These are phyloP conservation scores for Cenopis cana DNA, from an alignment of 2,888 invertebrate genomes.

Conservation along the genomic window DNA sequence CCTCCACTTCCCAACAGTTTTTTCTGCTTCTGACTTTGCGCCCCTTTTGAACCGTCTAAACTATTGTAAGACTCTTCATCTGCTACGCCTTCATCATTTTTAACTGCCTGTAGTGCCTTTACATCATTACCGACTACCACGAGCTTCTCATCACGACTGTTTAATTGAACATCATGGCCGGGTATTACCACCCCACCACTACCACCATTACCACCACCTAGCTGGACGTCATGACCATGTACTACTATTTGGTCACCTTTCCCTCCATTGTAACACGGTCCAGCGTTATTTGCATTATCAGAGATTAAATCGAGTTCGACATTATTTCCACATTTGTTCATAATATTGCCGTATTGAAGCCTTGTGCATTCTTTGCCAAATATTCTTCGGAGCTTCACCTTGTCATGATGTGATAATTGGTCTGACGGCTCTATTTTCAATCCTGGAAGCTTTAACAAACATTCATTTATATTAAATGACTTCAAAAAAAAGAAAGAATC, in stretches of 20 bases:
- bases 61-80: no score
- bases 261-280: no score
- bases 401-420: conserved; percentile 11
- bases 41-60: no score
- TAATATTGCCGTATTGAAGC: not conserved
- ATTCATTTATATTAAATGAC: not conserved
- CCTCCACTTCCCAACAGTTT: no score
- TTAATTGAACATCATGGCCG: not conserved
- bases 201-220: not conserved
- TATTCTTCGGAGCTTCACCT: conserved; percentile 7
- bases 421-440: conserved; percentile 15
- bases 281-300: no score
- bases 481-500: no score
- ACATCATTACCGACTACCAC: not conserved
- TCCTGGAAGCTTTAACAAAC: conserved; percentile 14
- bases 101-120: not conserved
- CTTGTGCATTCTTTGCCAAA: conserved; percentile 24
- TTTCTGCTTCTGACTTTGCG: no score
- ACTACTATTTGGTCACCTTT: not conserved
- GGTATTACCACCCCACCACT: not conserved
- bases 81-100: not conserved
- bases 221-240: not conserved
- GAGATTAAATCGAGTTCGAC: not conserved
- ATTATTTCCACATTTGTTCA: not conserved
- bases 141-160: no score